These are phyloP conservation scores for Siphamia tubifer DNA, from an alignment of 2,113 vertebrate genomes.

Conservation along the genomic window DNA sequence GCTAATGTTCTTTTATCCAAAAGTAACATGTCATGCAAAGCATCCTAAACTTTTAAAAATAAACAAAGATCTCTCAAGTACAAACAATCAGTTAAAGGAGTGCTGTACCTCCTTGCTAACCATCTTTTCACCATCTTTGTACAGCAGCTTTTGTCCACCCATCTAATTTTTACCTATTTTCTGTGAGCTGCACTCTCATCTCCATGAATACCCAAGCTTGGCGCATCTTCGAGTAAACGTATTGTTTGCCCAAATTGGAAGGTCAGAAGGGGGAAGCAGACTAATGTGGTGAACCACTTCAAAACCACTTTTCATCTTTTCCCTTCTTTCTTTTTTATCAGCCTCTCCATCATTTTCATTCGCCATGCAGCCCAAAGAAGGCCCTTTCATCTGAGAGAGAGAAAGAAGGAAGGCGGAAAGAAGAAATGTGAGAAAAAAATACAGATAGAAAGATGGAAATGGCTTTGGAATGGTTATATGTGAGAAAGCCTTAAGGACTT, in stretches of 20 bases:
- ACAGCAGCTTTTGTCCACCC: not conserved
- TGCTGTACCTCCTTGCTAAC: not conserved
- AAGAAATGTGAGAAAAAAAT: constrained; percentile 12
- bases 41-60: not conserved
- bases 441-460: constrained; percentile 40
- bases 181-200: constrained; percentile 2
- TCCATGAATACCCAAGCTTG: constrained; percentile 29
- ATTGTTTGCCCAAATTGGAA: constrained; percentile 71
- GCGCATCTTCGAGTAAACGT: constrained; percentile 38
- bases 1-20: too few relatives aligned
- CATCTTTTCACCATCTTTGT: not conserved
- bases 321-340: constrained; percentile 63
- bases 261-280: constrained; percentile 51
- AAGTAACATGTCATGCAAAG: too few relatives aligned
- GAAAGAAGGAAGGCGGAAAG: constrained; percentile 8
- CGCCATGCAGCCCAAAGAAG: constrained; percentile 45
- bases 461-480: constrained; percentile 68
- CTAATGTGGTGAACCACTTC: constrained; percentile 75
- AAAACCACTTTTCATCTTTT: constrained; percentile 75
- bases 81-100: not conserved
- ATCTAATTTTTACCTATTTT: constrained; percentile 33
- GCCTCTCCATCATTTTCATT: constrained; percentile 69
- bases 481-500: constrained; percentile 67
- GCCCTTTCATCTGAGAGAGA: constrained; percentile 68
- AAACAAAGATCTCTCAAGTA: not conserved